Conservation (phyloP, 2,797 vertebrate genomes). For the Bovichtus variegatus region DNA sequence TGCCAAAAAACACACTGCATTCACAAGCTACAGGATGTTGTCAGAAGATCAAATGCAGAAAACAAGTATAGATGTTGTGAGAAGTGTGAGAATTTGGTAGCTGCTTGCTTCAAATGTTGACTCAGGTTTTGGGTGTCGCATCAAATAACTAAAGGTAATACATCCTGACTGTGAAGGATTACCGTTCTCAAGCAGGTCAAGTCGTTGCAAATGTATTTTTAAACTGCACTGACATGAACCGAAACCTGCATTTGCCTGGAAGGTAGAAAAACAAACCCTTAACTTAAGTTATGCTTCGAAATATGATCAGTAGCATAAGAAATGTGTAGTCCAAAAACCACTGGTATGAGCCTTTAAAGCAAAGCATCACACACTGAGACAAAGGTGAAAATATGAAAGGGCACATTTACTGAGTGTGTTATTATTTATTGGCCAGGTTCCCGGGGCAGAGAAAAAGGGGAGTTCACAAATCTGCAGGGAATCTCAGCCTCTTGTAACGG, state of each 20-base stretch:
- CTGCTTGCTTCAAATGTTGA: not conserved
- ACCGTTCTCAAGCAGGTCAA: not conserved
- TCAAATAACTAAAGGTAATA: not conserved
- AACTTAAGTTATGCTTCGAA: not conserved
- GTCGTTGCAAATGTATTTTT: slow-evolving; percentile 11
- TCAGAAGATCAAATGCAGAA: not conserved
- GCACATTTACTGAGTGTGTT: slow-evolving; percentile 8
- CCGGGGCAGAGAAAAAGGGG: slow-evolving; percentile 94
- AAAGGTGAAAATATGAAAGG: slow-evolving; percentile 2
- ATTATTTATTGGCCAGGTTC: slow-evolving; percentile 82
- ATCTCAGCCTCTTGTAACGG: slow-evolving; percentile 92
- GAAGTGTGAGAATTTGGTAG: not conserved
- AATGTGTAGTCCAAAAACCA: not conserved
- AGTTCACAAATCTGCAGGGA: slow-evolving; percentile 97
- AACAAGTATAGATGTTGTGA: not conserved
- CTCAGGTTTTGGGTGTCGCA: not conserved
- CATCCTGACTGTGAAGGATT: not conserved
- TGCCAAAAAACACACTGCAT: not conserved
- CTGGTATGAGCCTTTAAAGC: not conserved
- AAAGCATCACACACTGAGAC: not conserved
- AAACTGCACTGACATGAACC: not conserved
- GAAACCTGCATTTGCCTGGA: not conserved
- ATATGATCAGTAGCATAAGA: not conserved
- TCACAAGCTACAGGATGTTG: not conserved
- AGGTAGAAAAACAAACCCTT: not conserved